Conservation (phyloP, 2,797 vertebrate species). For the Sternotherus odoratus region DNA sequence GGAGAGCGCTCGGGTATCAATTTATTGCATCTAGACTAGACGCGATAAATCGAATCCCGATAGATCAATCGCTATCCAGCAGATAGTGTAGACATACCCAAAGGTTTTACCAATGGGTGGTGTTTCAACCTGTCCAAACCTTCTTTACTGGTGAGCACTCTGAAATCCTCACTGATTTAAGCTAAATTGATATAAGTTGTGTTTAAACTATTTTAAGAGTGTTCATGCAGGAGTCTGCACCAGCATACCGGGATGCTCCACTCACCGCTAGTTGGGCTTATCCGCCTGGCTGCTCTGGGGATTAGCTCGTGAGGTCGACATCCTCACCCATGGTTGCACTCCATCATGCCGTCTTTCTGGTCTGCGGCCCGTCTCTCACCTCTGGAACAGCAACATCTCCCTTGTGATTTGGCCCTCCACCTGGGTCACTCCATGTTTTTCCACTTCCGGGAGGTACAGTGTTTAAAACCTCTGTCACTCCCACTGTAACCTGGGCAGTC, state of each 20-base stretch:
- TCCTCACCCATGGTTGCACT: background rate
- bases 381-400: background rate
- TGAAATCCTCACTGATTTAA: background rate
- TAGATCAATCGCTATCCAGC: no score
- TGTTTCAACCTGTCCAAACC: background rate
- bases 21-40: no score
- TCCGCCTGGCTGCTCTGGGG: background rate
- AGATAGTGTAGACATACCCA: no score
- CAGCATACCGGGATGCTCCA: background rate
- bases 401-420: background rate
- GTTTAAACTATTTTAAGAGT: background rate
- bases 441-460: background rate
- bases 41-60: no score
- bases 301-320: background rate
- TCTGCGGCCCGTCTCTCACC: background rate
- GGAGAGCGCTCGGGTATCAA: no score
- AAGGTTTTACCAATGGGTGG: background rate
- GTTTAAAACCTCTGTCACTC: background rate
- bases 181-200: background rate
- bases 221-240: fast-evolving
- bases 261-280: background rate
- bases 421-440: background rate
- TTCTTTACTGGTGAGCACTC: background rate
- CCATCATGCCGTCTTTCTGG: background rate
- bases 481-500: background rate